Percentiles rank a stretch among this genome's conserved stretches.
These are phyloP conservation scores for Phalangium opilio DNA, from an alignment of 2,888 invertebrate genomes.

Conservation along the genomic window DNA sequence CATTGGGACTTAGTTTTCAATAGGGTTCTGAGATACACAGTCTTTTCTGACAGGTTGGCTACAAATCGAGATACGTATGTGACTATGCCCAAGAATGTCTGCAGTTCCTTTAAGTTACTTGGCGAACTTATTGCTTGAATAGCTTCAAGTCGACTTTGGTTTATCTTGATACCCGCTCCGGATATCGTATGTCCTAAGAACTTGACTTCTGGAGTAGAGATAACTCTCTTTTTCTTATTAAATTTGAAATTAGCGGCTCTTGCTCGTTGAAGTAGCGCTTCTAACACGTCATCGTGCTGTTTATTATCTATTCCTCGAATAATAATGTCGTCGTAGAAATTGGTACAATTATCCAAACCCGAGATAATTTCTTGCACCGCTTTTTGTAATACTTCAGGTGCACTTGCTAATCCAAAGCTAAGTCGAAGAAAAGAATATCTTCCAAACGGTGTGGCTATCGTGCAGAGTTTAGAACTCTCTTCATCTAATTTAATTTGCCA, in stretches of 20 bases:
- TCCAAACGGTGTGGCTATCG: conserved; percentile 27
- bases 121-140: conserved; percentile 1
- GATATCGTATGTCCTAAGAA: conserved; percentile 6
- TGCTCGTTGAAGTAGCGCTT: conserved; percentile 2
- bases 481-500: conserved; percentile 27
- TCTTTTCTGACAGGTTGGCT: too few relatives aligned
- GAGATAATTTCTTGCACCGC: background rate
- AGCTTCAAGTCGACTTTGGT: conserved; percentile 1
- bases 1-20: too few relatives aligned
- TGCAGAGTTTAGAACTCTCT: conserved; percentile 25
- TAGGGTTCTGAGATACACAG: too few relatives aligned
- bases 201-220: background rate
- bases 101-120: conserved; percentile 1
- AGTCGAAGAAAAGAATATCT: too few relatives aligned
- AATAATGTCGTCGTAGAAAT: too few relatives aligned
- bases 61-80: conserved; percentile 3
- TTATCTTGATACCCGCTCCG: conserved; percentile 2
- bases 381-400: conserved; percentile 27
- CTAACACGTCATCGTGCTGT: conserved; percentile 3
- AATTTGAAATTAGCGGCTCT: conserved; percentile 1
- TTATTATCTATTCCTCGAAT: too few relatives aligned
- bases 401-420: conserved; percentile 26
- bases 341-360: background rate
- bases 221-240: conserved; percentile 1
- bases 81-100: conserved; percentile 6